A percentile compares a stretch with the other conserved stretches of the same genome.
Evolutionary conservation across 2,797 vertebrate species (phyloP).

Genomic region (Pseudomugil tenellus): DNA sequence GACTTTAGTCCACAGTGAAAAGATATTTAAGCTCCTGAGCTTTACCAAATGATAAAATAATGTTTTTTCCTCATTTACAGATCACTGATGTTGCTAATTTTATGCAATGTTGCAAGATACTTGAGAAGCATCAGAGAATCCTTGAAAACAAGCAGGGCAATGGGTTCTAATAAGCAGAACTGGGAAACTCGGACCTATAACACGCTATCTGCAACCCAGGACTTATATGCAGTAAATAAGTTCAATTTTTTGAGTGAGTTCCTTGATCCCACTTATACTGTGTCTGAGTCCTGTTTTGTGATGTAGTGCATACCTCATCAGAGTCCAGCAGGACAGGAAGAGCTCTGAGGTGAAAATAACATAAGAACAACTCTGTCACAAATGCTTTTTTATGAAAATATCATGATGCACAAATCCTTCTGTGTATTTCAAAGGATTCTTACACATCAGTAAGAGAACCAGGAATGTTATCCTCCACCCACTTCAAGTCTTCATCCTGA

Average conservation of each 20-base stretch:
- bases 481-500: slow-evolving; percentile 87
- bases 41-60: background rate
- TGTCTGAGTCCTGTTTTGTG: slow-evolving; percentile 1
- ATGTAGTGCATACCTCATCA: slow-evolving; percentile 78
- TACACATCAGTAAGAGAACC: slow-evolving; percentile 85
- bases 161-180: background rate
- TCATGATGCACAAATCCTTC: slow-evolving; percentile 3
- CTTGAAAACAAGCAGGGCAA: too few relatives aligned
- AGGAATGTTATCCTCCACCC: slow-evolving; percentile 89
- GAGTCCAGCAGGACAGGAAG: slow-evolving; percentile 87
- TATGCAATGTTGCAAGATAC: too few relatives aligned
- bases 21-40: background rate
- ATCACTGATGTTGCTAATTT: too few relatives aligned
- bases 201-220: background rate
- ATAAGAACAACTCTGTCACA: slow-evolving; percentile 26
- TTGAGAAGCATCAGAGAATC: too few relatives aligned
- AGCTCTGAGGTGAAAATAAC: slow-evolving; percentile 73
- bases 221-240: background rate
- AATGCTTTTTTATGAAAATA: slow-evolving; percentile 7
- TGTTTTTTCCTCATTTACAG: background rate
- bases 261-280: background rate
- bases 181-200: background rate
- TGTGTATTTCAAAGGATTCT: slow-evolving; percentile 46
- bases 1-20: background rate
- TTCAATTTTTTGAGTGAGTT: background rate